phyloP scores from a whole-genome alignment of 2,113 vertebrate species.

The Aleadryas rufinucha region DNA sequence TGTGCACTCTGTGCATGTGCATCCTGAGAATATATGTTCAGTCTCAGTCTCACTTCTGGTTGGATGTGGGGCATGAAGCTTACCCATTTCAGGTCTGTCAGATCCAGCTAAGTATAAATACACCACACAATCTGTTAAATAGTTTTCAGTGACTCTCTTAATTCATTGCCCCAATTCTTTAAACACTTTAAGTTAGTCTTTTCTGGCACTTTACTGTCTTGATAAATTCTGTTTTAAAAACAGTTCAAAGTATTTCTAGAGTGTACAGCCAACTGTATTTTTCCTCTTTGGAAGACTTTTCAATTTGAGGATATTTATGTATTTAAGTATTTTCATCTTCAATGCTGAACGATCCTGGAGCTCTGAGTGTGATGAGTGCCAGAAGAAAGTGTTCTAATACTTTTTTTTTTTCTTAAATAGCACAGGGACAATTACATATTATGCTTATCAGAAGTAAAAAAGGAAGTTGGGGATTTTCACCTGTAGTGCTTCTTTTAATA shows the following conservation, averaged over 20 bases:
- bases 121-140: neutral
- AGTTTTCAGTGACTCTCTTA: neutral
- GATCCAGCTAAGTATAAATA: neutral
- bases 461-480: neutral
- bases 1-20: neutral
- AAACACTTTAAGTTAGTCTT: neutral
- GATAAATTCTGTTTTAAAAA: neutral
- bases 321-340: neutral
- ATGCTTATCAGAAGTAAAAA: conserved; percentile 20
- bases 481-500: neutral
- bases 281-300: neutral
- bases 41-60: accelerated
- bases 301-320: neutral
- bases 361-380: neutral
- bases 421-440: neutral
- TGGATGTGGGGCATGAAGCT: neutral
- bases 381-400: conserved; percentile 1
- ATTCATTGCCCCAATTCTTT: neutral
- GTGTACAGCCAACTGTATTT: neutral
- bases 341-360: neutral
- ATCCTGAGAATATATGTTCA: neutral
- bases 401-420: neutral
- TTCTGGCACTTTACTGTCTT: neutral
- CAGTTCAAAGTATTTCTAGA: neutral
- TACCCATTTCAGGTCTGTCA: neutral